Evolutionary conservation across 2,113 vertebrate species (phyloP).

Genomic region (Propithecus coquereli): DNA sequence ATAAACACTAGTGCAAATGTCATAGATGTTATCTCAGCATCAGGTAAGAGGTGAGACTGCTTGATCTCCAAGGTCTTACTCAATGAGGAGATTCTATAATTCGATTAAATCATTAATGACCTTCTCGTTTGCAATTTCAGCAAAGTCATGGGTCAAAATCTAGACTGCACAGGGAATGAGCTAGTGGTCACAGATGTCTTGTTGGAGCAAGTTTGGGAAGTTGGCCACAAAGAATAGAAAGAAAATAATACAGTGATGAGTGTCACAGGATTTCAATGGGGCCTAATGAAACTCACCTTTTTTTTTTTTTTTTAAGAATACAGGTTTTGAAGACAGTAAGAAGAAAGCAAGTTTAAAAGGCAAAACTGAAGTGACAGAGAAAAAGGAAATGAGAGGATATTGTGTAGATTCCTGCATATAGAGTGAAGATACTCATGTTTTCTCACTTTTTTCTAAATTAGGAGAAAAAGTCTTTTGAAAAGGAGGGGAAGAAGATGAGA

Average conservation of each 20-base stretch:
- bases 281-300: not conserved
- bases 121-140: not conserved
- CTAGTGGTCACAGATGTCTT: not conserved
- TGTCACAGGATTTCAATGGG: not conserved
- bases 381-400: not conserved
- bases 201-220: not conserved
- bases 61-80: not conserved
- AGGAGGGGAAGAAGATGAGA: not conserved
- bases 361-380: not conserved
- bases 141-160: not conserved
- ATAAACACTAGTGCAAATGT: not conserved
- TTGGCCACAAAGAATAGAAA: not conserved
- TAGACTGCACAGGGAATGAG: not conserved
- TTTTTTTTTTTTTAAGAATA: not conserved
- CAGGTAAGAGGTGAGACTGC: not conserved
- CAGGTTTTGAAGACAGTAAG: not conserved
- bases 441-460: not conserved
- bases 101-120: not conserved
- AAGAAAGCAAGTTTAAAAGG: not conserved
- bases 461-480: not conserved
- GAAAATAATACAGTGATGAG: not conserved
- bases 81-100: not conserved
- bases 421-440: not conserved
- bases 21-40: not conserved
- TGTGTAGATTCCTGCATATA: not conserved